Evolutionary conservation across 2,113 vertebrate genomes (phyloP).

Genomic region (Copsychus sechellarum): DNA sequence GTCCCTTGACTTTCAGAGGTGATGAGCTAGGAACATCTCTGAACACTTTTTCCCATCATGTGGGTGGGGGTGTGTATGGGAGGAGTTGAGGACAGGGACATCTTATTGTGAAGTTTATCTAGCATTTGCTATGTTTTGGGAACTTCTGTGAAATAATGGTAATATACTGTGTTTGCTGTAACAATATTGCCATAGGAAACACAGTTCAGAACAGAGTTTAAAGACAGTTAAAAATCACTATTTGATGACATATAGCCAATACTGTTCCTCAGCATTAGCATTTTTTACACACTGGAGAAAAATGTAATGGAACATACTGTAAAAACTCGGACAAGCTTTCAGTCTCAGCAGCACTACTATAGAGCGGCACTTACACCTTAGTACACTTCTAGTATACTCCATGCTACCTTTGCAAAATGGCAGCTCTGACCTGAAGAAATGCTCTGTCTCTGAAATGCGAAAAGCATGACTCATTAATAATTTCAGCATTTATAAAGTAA

Average conservation of each 20-base stretch:
- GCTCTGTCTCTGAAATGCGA: background rate
- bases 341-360: background rate
- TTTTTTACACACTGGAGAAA: background rate
- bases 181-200: background rate
- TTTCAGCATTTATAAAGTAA: background rate
- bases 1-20: background rate
- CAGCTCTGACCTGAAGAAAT: background rate
- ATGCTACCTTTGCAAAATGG: constrained; percentile 14
- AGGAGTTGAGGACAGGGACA: background rate
- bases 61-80: accelerated
- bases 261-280: background rate
- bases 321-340: background rate
- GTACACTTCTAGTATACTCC: background rate
- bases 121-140: background rate
- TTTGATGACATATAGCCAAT: background rate
- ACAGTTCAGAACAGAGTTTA: background rate
- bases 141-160: background rate
- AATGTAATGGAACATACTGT: background rate
- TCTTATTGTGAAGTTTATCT: background rate
- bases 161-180: background rate
- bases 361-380: background rate
- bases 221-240: background rate
- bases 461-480: background rate
- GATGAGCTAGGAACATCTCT: background rate
- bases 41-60: background rate